A percentile compares a stretch with the other conserved stretches of the same genome.
Evolutionary conservation across 2,113 vertebrate species (phyloP).

Genomic region (Ochotona princeps): DNA sequence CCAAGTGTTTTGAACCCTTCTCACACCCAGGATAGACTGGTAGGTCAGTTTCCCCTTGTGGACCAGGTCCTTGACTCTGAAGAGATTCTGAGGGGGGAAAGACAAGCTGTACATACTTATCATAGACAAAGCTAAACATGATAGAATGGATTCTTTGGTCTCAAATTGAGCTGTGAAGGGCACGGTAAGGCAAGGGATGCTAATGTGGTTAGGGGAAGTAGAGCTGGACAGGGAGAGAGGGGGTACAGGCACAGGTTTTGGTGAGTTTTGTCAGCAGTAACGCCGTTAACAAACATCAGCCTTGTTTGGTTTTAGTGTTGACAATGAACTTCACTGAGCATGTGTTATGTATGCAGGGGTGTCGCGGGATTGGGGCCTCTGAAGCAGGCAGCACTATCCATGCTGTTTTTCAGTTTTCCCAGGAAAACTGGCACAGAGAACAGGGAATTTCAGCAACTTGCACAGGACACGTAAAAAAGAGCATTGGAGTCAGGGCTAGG

Average conservation of each 20-base stretch:
- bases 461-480: background rate
- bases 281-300: constrained; percentile 23
- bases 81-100: constrained; percentile 33
- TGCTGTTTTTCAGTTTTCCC: background rate
- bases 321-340: background rate
- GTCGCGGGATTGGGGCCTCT: background rate
- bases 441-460: background rate
- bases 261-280: background rate
- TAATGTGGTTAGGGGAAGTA: background rate
- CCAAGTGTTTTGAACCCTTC: background rate
- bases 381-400: background rate
- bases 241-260: background rate
- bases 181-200: background rate
- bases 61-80: background rate
- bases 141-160: background rate
- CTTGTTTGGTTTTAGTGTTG: background rate
- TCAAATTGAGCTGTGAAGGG: background rate
- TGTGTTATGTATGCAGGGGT: background rate
- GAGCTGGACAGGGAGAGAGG: background rate
- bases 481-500: too few species aligned
- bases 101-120: background rate
- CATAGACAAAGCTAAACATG: background rate
- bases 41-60: background rate
- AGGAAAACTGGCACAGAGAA: constrained; percentile 20
- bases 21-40: background rate